A percentile compares a stretch with the other conserved stretches of the same genome.
phyloP scores from a whole-genome alignment of 2,113 vertebrate genomes.

The Orcinus orca region DNA sequence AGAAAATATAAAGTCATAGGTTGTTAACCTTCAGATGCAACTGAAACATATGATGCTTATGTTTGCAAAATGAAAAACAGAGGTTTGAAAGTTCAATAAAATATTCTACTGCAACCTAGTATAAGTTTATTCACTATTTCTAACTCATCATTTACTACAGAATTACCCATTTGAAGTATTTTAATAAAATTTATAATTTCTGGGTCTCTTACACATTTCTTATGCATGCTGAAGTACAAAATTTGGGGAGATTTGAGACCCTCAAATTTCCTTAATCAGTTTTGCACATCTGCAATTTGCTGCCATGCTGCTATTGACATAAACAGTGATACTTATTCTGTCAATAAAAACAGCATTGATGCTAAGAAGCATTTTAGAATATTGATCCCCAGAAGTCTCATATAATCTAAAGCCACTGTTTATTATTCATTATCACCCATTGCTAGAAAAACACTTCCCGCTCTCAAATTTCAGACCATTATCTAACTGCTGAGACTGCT shows the following conservation, averaged over 20 bases:
- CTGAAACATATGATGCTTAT: background rate
- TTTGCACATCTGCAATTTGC: background rate
- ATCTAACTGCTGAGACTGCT: slow-evolving; percentile 53
- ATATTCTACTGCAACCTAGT: background rate
- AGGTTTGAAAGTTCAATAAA: background rate
- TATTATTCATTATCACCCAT: slow-evolving; percentile 30
- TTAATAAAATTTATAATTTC: background rate
- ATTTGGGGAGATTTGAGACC: background rate
- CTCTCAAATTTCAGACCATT: slow-evolving; percentile 62
- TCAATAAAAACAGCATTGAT: slow-evolving; percentile 31
- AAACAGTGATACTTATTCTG: background rate
- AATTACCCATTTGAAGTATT: background rate
- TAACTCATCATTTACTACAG: background rate
- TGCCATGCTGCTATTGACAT: background rate
- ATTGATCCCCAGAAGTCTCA: slow-evolving; percentile 33
- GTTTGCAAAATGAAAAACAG: background rate
- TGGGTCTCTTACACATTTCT: background rate
- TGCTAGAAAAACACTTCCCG: slow-evolving; percentile 50
- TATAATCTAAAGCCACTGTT: slow-evolving; percentile 25
- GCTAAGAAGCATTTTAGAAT: slow-evolving; percentile 48
- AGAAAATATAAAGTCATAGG: background rate
- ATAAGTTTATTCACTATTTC: background rate
- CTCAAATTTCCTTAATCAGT: slow-evolving; percentile 23
- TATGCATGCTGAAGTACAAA: background rate
- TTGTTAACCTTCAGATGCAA: background rate